phyloP scores from a whole-genome alignment of 2,888 invertebrate genomes.

The Venusia cambrica region DNA sequence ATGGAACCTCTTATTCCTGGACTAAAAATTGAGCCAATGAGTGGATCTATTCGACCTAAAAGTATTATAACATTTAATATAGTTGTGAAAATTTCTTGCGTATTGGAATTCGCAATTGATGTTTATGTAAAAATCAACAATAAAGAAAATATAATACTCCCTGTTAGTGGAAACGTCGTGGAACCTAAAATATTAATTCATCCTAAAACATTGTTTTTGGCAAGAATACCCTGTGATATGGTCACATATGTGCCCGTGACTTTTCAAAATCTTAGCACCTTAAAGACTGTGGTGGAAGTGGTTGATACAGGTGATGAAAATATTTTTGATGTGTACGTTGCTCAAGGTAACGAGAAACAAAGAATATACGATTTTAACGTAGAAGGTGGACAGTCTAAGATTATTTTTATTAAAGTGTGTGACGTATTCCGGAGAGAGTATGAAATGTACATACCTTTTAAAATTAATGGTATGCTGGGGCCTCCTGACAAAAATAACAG shows the following conservation, averaged over 20 bases:
- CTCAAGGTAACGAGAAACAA: constrained; percentile 59
- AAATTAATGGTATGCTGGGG: constrained; percentile 81
- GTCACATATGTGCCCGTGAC: constrained; percentile 61
- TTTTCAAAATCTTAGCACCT: constrained; percentile 55
- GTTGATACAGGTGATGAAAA: constrained; percentile 59
- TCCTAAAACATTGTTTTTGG: constrained; percentile 72
- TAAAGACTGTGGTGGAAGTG: constrained; percentile 52
- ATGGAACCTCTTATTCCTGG: constrained; percentile 70
- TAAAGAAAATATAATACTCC: constrained; percentile 62
- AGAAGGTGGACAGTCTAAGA: constrained; percentile 60
- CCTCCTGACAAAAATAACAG: constrained; percentile 60
- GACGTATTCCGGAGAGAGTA: constrained; percentile 71
- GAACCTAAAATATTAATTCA: constrained; percentile 73
- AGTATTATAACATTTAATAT: constrained; percentile 70
- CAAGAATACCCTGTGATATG: constrained; percentile 68
- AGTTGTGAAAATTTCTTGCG: constrained; percentile 60
- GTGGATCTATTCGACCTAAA: constrained; percentile 74
- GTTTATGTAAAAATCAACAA: constrained; percentile 65
- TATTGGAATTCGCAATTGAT: constrained; percentile 63
- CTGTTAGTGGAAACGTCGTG: constrained; percentile 68
- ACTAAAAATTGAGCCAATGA: constrained; percentile 71
- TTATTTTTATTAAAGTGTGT: constrained; percentile 59
- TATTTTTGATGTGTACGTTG: constrained; percentile 57
- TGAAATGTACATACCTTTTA: constrained; percentile 80
- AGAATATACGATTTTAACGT: constrained; percentile 50